phyloP scores from a whole-genome alignment of 2,888 invertebrate species.

The Rhyacophila evoluta region DNA sequence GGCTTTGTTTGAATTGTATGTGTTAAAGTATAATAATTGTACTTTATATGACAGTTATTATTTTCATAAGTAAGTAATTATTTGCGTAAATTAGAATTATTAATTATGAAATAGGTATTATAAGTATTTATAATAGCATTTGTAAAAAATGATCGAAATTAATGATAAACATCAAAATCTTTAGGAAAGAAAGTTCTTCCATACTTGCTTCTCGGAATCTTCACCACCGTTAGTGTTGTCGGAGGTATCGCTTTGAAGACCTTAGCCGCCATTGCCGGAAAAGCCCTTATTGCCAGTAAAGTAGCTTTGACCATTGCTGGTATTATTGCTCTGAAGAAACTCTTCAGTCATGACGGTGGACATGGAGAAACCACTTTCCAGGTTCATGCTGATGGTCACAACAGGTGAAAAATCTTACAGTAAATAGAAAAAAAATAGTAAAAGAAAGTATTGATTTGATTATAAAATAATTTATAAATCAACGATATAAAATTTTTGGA shows the following conservation, averaged over 20 bases:
- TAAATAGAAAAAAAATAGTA: not conserved
- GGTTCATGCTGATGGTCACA: slow-evolving; percentile 77
- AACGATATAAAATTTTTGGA: too few species aligned
- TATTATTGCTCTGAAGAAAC: slow-evolving; percentile 78
- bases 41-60: too few species aligned
- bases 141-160: too few species aligned
- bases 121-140: too few species aligned
- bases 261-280: slow-evolving; percentile 77
- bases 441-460: not conserved
- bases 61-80: too few species aligned
- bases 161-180: too few species aligned
- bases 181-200: slow-evolving; percentile 70
- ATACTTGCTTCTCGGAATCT: slow-evolving; percentile 73
- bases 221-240: slow-evolving; percentile 76
- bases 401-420: slow-evolving; percentile 63
- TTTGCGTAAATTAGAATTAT: too few species aligned
- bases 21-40: too few species aligned
- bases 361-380: slow-evolving; percentile 76
- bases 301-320: slow-evolving; percentile 80
- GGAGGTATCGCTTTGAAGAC: slow-evolving; percentile 79
- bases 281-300: slow-evolving; percentile 80
- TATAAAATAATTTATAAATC: too few species aligned
- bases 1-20: too few species aligned
- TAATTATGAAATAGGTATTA: too few species aligned
- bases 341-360: slow-evolving; percentile 75